These are phyloP conservation scores for Dolichotis patagonum DNA, from an alignment of 2,113 vertebrate genomes.

Conservation along the genomic window DNA sequence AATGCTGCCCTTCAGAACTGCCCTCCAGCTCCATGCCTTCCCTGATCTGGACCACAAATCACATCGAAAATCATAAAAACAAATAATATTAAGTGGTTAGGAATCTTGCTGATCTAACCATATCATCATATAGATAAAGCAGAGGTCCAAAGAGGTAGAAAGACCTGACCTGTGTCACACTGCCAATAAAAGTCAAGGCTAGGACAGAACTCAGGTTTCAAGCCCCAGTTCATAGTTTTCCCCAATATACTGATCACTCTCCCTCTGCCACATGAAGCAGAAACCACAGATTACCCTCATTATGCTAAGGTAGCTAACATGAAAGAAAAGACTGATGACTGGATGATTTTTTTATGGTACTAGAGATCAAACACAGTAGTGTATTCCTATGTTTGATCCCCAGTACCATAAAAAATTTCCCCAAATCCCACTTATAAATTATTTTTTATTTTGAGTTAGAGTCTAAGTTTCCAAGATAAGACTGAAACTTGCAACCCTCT, in stretches of 20 bases:
- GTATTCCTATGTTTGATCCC: too few relatives aligned
- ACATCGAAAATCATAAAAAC: background rate
- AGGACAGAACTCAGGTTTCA: background rate
- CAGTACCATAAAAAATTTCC: too few relatives aligned
- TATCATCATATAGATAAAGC: background rate
- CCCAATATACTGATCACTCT: background rate
- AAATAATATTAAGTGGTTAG: background rate
- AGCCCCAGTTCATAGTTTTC: background rate
- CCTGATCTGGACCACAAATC: background rate
- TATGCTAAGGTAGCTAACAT: background rate
- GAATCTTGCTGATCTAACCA: background rate
- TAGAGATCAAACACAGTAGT: background rate
- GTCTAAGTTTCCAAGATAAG: background rate
- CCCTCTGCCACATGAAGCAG: background rate
- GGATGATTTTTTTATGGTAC: background rate
- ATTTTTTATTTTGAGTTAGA: background rate
- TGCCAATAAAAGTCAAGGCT: background rate
- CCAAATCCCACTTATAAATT: background rate
- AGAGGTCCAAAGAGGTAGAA: background rate
- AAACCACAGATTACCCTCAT: background rate
- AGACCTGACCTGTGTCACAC: background rate
- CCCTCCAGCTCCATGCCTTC: background rate
- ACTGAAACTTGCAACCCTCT: background rate
- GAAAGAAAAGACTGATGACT: background rate
- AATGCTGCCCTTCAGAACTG: background rate